Base-by-base conservation (phyloP, 2,888 invertebrate genomes). In the Leptarthrus brevirostris region DNA sequence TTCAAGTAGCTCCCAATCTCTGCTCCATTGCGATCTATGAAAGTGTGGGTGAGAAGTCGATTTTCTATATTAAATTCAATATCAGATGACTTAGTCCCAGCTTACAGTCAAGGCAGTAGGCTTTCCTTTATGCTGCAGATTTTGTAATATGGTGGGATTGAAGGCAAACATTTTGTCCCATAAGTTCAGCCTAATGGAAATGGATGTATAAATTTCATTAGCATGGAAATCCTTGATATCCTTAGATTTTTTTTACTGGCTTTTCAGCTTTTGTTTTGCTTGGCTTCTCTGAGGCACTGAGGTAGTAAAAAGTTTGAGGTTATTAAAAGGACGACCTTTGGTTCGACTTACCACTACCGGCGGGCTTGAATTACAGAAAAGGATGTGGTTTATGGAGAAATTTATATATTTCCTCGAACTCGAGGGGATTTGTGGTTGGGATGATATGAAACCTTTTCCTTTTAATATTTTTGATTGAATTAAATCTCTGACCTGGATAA, bases 171-270 rank as follows among this genome's bases (percentile, higher is more conserved):
- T 61, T 58, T 58, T 40, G 40, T 61, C 40, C 61, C 61, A 61
- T 16, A 61, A 61, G 40, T 40, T 36, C 16, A 20, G 40, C 61
- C 40, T 40, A 61, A 61, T 61, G 66, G 49, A 66, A 47, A 47
- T 66, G 49, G 49, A 66, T 66, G 66, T 26, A 47, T 66, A 66
- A 66, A 47, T 66, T 66, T 66, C 66, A 66, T 66, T 66, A 66
- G 26, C 24, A 22, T 47, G 6, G 18, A 8, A 64, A 64, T 40
- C 22, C 24, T 24, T 6, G 8, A 49, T 49, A 49, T n/a, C n/a
- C n/a, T n/a, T n/a, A n/a, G n/a, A n/a, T n/a, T n/a, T n/a, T n/a
- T n/a, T n/a, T n/a, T 20, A 26, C 24, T 22, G 22, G 10, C 16
- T 64, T 64, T 64, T 20, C 10, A 58, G 2, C 34, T 10, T 40